These are phyloP conservation scores for Mesoligia furuncula DNA, from an alignment of 2,888 invertebrate genomes.

Conservation along the genomic window DNA sequence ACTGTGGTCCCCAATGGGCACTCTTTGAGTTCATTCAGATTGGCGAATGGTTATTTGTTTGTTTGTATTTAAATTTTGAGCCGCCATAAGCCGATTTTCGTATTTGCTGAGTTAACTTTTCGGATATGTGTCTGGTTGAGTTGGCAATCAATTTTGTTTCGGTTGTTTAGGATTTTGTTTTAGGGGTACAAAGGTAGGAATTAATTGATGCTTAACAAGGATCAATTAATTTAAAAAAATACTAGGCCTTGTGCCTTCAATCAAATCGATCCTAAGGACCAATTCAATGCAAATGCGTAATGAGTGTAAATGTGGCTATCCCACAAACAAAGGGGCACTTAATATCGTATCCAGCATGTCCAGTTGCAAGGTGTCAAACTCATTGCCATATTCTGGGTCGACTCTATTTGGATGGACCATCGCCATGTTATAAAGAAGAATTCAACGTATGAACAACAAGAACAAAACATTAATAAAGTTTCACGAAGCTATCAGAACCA, in stretches of 20 bases:
- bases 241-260: not conserved
- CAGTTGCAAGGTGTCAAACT: not conserved
- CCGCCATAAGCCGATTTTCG: slow-evolving; percentile 54
- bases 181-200: not conserved
- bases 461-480: not conserved
- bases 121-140: slow-evolving; percentile 20
- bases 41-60: slow-evolving; percentile 51
- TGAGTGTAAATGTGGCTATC: too few relatives aligned
- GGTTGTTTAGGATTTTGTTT: slow-evolving; percentile 25
- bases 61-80: slow-evolving; percentile 57
- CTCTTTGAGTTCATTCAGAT: slow-evolving; percentile 54
- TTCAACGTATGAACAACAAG: not conserved
- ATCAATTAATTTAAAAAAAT: not conserved
- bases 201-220: not conserved
- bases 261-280: not conserved
- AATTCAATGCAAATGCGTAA: not conserved
- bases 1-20: slow-evolving; percentile 47
- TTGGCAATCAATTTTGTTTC: slow-evolving; percentile 29
- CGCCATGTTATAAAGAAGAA: too few relatives aligned
- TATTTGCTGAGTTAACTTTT: slow-evolving; percentile 51
- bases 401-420: not conserved
- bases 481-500: not conserved
- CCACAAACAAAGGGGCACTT: too few relatives aligned
- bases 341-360: too few relatives aligned
- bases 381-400: not conserved